Base-by-base conservation (phyloP, 2,797 vertebrate genomes). In the Lutjanus argentimaculatus region DNA sequence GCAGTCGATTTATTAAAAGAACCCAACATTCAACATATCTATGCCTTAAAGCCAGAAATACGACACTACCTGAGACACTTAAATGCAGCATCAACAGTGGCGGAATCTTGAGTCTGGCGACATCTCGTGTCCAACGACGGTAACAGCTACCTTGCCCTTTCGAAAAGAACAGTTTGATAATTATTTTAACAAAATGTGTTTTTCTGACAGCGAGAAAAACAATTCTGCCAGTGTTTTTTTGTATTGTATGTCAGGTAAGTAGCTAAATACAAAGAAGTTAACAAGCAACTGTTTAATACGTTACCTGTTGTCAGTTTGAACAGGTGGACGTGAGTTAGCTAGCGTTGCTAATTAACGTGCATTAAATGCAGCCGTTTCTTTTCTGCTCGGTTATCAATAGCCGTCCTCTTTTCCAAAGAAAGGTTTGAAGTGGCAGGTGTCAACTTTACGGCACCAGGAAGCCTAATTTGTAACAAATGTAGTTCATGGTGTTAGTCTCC, bases 391-490 rank as follows among this genome's bases (percentile, higher is more conserved):
- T 58, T 77, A 36, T 76, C 79, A 79, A 7, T 57, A 40, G 51
- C 30, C 59, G 45, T 82, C 66, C 70, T 78, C 52, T 55, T 64
- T 74, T 88, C 58, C 42, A 70, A 67, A 82, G 63, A 78, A 79
- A 86, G 82, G 72, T 91, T 93, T 94, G 89, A 94, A 93, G 89
- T 94, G 87, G 90, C 91, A 94, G 93, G 93, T 95, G 93, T 86
- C 86, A 95, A 91, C 81, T 92, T 95, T 91, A 93, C 70, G 46
- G 82, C 84, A 75, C 36, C 48, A 84, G 79, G 83, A 90, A 93
- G 91, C 85, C 87, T 93, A 95, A 95, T 93, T 91, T 92, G 88
- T 92, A 90, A 86, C 93, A 94, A 93, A 92, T 94, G 93, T 88
- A 84, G 84, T 91, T 85, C 82, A 84, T 61, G 79, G 88, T 92